Base-by-base conservation (phyloP, 2,888 invertebrate species). In the Ophion ellenae region DNA sequence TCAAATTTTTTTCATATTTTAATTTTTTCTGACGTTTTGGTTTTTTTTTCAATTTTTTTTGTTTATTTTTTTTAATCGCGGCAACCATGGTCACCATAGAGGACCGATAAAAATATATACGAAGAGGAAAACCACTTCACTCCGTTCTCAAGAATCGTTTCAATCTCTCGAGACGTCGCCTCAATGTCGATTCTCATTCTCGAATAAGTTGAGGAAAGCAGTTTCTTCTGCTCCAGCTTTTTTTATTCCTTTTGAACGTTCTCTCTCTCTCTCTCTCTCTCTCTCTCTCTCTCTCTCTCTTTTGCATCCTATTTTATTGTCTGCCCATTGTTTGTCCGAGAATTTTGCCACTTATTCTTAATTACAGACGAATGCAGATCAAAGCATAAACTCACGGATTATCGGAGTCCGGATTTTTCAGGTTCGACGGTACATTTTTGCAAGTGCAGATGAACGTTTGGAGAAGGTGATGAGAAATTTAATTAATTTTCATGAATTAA, bases 41-140 rank as follows among this genome's bases (percentile, higher is more conserved):
- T 3, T 47, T 47, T 47, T 3, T 47, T 4, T 32, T 32, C 4
- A 3, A 32, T 2, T 24, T 24, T 24, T 24, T 24, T 24, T 24
- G 24, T 24, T 24, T 24, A 24, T 47, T 47, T 47, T 47, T 47
- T 47, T 47, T 47, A 9, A 45, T 14, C 14, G 14, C 9, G 80
- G 53, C 73, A 81, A 84, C 83, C 85, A 84, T 88, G 84, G 85
- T 83, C 87, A 81, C 81, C 74, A 74, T 66, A 57, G 70, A 17
- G 32, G 4, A 71, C 63, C 59, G 64, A 24, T 57, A 7, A 10
- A 45, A 36, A 53, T 53, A 47, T 79, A 85, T 74, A 69, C 84
- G 74, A 63, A 17, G 11, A 70, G 53, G 0, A 77, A 57, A 45
- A 45, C 63, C 45, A 81, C 74, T 81, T 80, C 59, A 69, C 76